Evolutionary conservation across 2,113 vertebrate species (phyloP), one percentile per base, ranked within the genome.

Genomic region (Gallinago jamesoni): DNA sequence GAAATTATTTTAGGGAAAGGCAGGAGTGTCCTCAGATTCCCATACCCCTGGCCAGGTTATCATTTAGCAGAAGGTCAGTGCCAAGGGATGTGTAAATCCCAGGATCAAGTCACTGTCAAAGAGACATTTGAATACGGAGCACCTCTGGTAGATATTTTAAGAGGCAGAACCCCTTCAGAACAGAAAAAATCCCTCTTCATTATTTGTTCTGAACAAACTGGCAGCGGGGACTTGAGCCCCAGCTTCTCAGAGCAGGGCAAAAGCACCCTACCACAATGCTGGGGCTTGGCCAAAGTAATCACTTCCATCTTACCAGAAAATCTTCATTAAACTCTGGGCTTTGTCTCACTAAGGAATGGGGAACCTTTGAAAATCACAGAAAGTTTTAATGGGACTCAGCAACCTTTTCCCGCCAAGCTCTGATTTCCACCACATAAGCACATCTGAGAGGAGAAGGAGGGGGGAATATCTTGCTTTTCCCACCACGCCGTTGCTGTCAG

Each of bases 81-180:
- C 11, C 14, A 60, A 79, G 23, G 22, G 48, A 43, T 6, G 6
- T 52, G 43, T 53, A 64, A 91, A 90, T 75, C 18, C 47, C 57
- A 35, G 8, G 27, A 35, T 39, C 21, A 52, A 79, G 23, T 20
- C 3, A 3, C 2, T 0, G 12, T 72, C 43, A 53, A 76, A 69
- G 0, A 1, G 30, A 55, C 5, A 3, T 67, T 74, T 88, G 59
- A 53, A 55, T 33, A 11, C 13, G 3, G 9, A 18, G 4, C 1
- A 55, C 10, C 23, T 63, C 22, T 87, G 82, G 28, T 22, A 50
- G 28, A 23, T 5, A 77, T 11, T 55, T 89, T 33, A 55, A 70
- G 25, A 87, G 41, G 14, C 16, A 81, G 69, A 86, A 35, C 4
- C 19, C n/a, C 22, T 79, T 73, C 35, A 84, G 77, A 14, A 60